A percentile compares a stretch with the other conserved stretches of the same genome.
Evolutionary conservation across 2,113 vertebrate genomes (phyloP).

Genomic region (Cercopithecus mona): DNA sequence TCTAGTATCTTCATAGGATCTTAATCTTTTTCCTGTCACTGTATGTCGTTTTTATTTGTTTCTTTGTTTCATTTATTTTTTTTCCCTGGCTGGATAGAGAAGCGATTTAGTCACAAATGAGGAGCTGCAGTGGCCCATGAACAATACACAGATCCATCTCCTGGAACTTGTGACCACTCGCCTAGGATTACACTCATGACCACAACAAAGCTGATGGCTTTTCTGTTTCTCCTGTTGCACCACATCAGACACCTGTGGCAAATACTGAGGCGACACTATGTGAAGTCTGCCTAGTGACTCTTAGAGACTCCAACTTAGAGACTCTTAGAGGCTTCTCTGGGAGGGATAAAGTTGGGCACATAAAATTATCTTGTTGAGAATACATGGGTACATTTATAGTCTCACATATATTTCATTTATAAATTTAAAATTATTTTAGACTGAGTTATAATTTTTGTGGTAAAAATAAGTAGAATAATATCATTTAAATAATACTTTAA

Average conservation of each 20-base stretch:
- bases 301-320: neutral
- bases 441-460: neutral
- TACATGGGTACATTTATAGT: neutral
- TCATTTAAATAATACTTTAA: neutral
- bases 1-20: neutral
- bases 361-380: neutral
- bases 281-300: neutral
- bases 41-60: neutral
- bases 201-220: neutral
- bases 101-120: neutral
- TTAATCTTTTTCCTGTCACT: neutral
- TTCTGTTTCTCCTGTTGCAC: neutral
- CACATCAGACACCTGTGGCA: neutral
- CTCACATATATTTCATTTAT: neutral
- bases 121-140: neutral
- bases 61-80: neutral
- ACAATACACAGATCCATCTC: neutral
- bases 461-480: constrained; percentile 3
- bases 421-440: neutral
- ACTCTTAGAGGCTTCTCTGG: neutral
- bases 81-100: neutral
- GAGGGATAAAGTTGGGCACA: neutral
- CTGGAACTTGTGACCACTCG: neutral
- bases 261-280: neutral
- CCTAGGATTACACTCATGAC: neutral